Base-by-base conservation (phyloP, 2,888 invertebrate species). In the Odontocolon sp. region DNA sequence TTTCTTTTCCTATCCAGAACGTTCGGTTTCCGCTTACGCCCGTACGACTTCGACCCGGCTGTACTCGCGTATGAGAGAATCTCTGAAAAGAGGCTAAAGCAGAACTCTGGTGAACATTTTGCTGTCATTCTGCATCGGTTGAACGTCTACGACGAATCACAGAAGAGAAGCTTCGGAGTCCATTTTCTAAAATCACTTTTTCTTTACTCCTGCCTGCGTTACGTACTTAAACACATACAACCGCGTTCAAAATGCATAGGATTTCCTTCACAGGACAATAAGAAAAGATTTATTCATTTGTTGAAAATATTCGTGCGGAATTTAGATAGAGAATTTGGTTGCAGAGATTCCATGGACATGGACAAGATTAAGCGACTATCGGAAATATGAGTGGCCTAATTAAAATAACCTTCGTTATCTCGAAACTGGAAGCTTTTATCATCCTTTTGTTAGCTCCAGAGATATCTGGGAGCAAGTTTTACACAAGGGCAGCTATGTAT, bases 31-130 rank as follows among this genome's bases (percentile, higher is more conserved):
- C 23, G 59, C 33, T 59, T 66, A 52, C 56, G 54, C 42, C 28
- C 28, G 4, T 11, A 28, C 52, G 52, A 36, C 50, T 52, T 50
- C 70, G 18, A 3, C 33, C 8, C 63, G 26, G 47, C 54, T 36
- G 50, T 42, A 26, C 47, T 23, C 31, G 14, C 57, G 3, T 45
- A 31, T 56, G 31, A 66, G 59, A 52, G 50, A 69, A 69, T 57
- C 47, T 52, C 18, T 18, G 47, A 38, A 57, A 52, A 45, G 28
- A 40, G 36, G 50, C 31, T 42, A 18, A 54, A 31, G 50, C 28
- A 68, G 21, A 52, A 56, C 42, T 16, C 3, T 31, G 50, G 31
- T 42, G 33, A 64, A 69, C 57, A 67, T 64, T 69, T 69, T 64
- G 23, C 59, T 18, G 47, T 47, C 36, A 26, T 47, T 57, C 57